phyloP scores from a whole-genome alignment of 2,888 invertebrate genomes.

The Pycnomerus fuliginosus region DNA sequence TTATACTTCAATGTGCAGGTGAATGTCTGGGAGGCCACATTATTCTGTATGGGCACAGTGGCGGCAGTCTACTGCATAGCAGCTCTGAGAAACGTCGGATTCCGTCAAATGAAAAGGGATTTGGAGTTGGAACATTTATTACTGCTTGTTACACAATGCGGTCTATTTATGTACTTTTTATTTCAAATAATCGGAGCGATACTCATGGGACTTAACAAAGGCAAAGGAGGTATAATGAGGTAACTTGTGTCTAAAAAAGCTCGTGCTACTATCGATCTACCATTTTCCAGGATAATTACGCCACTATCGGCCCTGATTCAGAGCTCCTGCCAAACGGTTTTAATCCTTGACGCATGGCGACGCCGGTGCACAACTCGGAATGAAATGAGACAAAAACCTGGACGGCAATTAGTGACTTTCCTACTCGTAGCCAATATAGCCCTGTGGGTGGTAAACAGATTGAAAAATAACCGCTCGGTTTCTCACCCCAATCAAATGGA shows the following conservation, averaged over 20 bases:
- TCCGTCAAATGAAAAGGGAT: conserved; percentile 34
- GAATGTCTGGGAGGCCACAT: conserved; percentile 53
- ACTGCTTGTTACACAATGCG: conserved; percentile 79
- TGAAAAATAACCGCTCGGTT: conserved; percentile 77
- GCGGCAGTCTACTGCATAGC: conserved; percentile 33
- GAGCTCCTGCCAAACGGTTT: conserved; percentile 73
- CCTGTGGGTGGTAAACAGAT: conserved; percentile 78
- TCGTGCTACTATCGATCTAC: too few species aligned
- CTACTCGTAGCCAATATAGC: conserved; percentile 76
- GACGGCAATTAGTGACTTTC: conserved; percentile 80
- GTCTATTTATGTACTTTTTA: conserved; percentile 81
- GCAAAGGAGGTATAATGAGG: conserved; percentile 37
- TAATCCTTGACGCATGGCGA: conserved; percentile 72
- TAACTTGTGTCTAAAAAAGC: too few species aligned
- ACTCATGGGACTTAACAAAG: conserved; percentile 56
- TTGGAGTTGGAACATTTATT: conserved; percentile 72
- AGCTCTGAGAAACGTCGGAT: conserved; percentile 32
- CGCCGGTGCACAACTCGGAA: conserved; percentile 67
- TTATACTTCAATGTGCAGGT: conserved; percentile 58
- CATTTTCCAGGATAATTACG: conserved; percentile 59
- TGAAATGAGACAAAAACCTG: conserved; percentile 72
- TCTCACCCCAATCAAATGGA: conserved; percentile 77
- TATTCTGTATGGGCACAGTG: conserved; percentile 36
- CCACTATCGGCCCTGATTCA: conserved; percentile 72
- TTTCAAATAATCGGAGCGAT: conserved; percentile 78